Evolutionary conservation across 64 coral and sea anemone species (phyloP), one percentile per base, ranked within the genome.

Genomic region (Actinia equina): DNA sequence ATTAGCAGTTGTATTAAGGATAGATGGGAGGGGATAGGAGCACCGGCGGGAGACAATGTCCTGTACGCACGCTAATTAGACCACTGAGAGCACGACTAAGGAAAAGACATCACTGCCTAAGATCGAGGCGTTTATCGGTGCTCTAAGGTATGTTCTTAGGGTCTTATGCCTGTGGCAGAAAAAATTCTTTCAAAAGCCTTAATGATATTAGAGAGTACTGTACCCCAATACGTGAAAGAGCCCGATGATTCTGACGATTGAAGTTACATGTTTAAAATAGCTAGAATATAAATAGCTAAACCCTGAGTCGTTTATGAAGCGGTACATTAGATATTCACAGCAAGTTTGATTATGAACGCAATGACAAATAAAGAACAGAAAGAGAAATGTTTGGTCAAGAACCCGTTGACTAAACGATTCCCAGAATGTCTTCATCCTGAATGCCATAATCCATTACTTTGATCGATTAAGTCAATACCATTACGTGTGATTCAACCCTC

Each of bases 381-480:
- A 2, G 2, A 41, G 9, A 74, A 7, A 74, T 7, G 11, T 0
- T 57, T 30, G 69, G 41, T 74, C 25, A 74, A 14, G n/a, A 7
- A 74, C 25, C 69, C 27, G 69, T 74, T 74, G 69, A 74, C 2
- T 74, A 30, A 74, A 74, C 69, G 69, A 74, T 74, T 74, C 41
- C n/a, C 25, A 74, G 69, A 74, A 41, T 74, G 69, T 74, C 69
- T 74, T 74, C n/a, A 74, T 74, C 12, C 26, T 27, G 15, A 81
- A 81, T 81, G 17, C 78, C 43, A 52, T 49, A 81, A 81, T 81
- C 78, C 22, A 74, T 74, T 74, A 74, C 23, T 30, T 2, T 41
- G 69, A 74, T 74, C 78, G 41, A 44, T 81, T 81, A 49, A 81
- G 49, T 52, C 78, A 81, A 81, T 81, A 81, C 45, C 78, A 44